A percentile compares a stretch with the other conserved stretches of the same genome.
Evolutionary conservation across 2,113 vertebrate species (phyloP).

Genomic region (Natator depressus): DNA sequence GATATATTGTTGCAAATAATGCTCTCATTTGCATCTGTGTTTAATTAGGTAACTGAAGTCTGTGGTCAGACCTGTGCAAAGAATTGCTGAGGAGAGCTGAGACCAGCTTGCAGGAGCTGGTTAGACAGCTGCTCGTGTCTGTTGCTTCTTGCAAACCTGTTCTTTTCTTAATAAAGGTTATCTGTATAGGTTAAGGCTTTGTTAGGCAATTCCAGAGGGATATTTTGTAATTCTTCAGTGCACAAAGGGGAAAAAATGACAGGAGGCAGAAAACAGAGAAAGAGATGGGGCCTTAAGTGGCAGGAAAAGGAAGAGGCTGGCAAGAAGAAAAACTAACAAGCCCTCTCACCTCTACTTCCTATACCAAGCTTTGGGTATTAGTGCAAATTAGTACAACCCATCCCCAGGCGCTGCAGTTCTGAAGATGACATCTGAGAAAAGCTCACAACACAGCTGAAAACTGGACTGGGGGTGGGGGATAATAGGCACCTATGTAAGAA

Average conservation of each 20-base stretch:
- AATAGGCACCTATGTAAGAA: too few species aligned
- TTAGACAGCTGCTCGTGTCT: not conserved
- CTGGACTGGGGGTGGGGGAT: not conserved
- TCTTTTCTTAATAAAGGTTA: not conserved
- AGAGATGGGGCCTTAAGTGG: not conserved
- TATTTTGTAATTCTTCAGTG: not conserved
- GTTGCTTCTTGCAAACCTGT: accelerated
- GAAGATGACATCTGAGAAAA: not conserved
- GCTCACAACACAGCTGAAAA: not conserved
- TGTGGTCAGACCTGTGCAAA: not conserved
- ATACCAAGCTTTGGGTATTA: accelerated
- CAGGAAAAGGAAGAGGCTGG: accelerated
- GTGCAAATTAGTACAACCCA: not conserved
- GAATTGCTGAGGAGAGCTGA: not conserved
- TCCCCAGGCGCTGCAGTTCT: not conserved
- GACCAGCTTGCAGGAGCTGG: not conserved
- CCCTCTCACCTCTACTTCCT: not conserved
- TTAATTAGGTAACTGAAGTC: not conserved
- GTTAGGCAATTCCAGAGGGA: accelerated
- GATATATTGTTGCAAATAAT: not conserved
- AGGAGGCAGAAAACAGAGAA: accelerated
- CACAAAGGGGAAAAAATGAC: not conserved
- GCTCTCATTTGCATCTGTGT: not conserved
- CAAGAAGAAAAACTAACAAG: not conserved
- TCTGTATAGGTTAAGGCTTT: not conserved